Base-by-base conservation (phyloP, 2,113 vertebrate genomes). In the Scortum barcoo region DNA sequence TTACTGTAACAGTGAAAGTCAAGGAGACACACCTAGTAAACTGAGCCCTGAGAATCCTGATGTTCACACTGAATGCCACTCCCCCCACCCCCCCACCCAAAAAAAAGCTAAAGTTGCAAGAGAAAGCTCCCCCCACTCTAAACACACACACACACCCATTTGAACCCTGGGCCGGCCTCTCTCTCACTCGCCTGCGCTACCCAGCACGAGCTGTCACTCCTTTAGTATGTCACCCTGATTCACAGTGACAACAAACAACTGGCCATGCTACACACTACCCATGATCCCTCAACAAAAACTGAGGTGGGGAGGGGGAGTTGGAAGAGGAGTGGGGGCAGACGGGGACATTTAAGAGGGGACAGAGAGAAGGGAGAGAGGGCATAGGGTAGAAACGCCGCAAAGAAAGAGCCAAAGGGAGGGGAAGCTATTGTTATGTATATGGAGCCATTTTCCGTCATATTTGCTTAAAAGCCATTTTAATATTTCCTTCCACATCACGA, bases 161-260 rank as follows among this genome's bases (percentile, higher is more conserved):
- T 50, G 42, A 62, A 28, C 75, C 78, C 13, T 9, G 20, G 44
- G 28, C 50, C 10, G 14, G 22, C 28, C 79, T 62, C 57, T 30
- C 48, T 74, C 56, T 73, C 40, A 22, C 42, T 53, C 61, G 51
- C 68, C 83, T 79, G 72, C 72, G 86, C 88, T 82, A 86, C 89
- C 76, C 90, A 92, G 71, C 80, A 68, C 58, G 84, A 90, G 78
- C 88, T 91, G 85, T 90, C 91, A 92, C 80, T 92, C 76, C 88
- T 90, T 89, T 79, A 89, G 78, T 81, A 61, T 87, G 90, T 91
- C 93, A 89, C 76, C 61, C 80, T 94, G 93, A 95, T 93, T 93
- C 86, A 94, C 89, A 91, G 90, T 92, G 94, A 94, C 93, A 93
- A 92, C 91, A 94, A 93, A 90, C 90, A 93, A 93, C 89, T 93